Evolutionary conservation across 2,113 vertebrate genomes (phyloP).

Genomic region (Cryptotis parvus): DNA sequence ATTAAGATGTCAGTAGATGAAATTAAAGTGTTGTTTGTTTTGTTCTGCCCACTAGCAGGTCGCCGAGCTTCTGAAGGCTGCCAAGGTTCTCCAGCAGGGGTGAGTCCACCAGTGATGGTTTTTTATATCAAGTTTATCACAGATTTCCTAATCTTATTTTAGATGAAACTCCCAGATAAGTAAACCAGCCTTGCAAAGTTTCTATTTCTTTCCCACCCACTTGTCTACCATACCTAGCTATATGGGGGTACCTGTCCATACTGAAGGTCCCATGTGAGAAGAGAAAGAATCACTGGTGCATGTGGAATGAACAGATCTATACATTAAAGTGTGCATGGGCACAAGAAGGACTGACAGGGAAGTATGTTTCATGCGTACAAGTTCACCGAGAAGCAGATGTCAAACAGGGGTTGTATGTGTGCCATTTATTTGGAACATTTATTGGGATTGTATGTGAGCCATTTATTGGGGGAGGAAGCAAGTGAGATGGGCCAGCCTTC

Average conservation of each 20-base stretch:
- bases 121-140: not conserved
- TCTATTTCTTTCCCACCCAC: not conserved
- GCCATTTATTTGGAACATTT: not conserved
- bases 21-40: not conserved
- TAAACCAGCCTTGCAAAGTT: not conserved
- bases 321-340: not conserved
- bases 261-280: not conserved
- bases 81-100: not conserved
- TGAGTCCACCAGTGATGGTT: not conserved
- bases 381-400: not conserved
- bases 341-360: not conserved
- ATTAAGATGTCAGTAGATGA: not conserved
- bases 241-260: no score
- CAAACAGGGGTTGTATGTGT: not conserved
- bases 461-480: not conserved
- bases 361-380: not conserved
- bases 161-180: not conserved
- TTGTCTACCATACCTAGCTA: not conserved
- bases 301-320: not conserved
- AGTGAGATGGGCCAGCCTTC: no score
- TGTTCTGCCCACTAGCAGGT: not conserved
- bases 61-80: no score
- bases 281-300: not conserved
- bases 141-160: not conserved
- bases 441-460: not conserved